Base-by-base conservation (phyloP, 2,113 vertebrate genomes). In the Plectropomus leopardus region DNA sequence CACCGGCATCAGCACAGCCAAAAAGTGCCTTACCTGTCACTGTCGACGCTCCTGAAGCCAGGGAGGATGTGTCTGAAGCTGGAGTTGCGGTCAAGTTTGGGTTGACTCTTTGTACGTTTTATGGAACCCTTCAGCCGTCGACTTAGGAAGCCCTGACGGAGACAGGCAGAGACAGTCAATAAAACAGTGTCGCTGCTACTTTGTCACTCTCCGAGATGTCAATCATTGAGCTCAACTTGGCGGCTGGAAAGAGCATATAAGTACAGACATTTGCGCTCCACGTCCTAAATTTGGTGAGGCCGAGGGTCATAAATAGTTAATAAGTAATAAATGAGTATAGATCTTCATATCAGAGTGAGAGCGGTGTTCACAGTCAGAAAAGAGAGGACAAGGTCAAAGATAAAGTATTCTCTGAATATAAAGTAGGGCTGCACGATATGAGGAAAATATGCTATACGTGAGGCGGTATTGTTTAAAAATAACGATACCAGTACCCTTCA, bases 31-130 rank as follows among this genome's bases (percentile, higher is more conserved):
- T 93, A 99, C 98, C 98, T 97, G 92, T 99, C 98, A 93, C 97
- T 97, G 95, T 99, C 97, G 73, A 95, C 94, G 7, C 95, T 97
- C 94, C 97, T 96, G 96, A 98, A 98, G 86, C 96, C 96, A 71
- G 98, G 98, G 67, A 99, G 95, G 92, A 99, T 97, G 96, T 98
- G 97, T 85, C 97, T 96, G 95, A 99, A 99, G 95, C 98, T 99
- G 96, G 97, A 98, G 97, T 98, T 98, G 86, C 97, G 96, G 84
- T 99, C 98, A 34, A 99, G 97, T 93, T 98, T 99, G 89, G 98
- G 97, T 88, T 99, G 98, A 95, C 98, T 99, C 96, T 99, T 99
- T 93, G 98, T 99, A 91, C 97, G 96, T 92, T 99, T 99, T 95
- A 99, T 99, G 86, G 98, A 99, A 89, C 98, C 98, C 92, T 99